Conservation (phyloP, 1,140 invertebrate genomes). For the Pogonognathellus flavescens region DNA sequence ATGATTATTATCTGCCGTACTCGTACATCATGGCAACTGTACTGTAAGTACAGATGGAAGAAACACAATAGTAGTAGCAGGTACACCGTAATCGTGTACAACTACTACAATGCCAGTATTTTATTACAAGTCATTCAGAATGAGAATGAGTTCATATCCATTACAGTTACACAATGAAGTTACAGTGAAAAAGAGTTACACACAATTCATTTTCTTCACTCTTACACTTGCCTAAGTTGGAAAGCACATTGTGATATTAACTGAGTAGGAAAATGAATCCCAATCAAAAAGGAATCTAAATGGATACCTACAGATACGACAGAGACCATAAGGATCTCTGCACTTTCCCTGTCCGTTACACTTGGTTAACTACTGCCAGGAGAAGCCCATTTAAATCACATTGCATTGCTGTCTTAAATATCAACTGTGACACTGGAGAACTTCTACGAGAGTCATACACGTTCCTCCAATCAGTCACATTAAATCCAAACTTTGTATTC, state of each 20-base stretch:
- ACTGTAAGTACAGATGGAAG: background rate
- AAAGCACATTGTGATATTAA: background rate
- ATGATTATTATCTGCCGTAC: conserved; percentile 18
- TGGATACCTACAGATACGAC: background rate
- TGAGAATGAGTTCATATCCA: background rate
- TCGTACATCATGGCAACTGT: background rate
- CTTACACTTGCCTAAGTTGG: background rate
- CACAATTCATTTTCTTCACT: too few species aligned
- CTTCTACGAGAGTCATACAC: background rate
- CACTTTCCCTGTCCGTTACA: background rate
- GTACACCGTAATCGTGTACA: background rate
- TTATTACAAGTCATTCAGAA: background rate
- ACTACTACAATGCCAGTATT: background rate
- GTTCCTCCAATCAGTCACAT: too few species aligned
- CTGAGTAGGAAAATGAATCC: background rate
- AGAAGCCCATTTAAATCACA: background rate
- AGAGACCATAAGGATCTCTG: too few species aligned
- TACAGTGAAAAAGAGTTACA: too few species aligned
- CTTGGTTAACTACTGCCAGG: background rate
- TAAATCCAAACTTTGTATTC: too few species aligned
- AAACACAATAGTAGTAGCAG: background rate
- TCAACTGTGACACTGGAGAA: background rate
- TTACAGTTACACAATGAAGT: background rate
- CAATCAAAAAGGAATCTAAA: conserved; percentile 22
- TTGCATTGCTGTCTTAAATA: background rate